These are phyloP conservation scores for Pyralis farinalis DNA, from an alignment of 2,888 invertebrate species.

Conservation along the genomic window DNA sequence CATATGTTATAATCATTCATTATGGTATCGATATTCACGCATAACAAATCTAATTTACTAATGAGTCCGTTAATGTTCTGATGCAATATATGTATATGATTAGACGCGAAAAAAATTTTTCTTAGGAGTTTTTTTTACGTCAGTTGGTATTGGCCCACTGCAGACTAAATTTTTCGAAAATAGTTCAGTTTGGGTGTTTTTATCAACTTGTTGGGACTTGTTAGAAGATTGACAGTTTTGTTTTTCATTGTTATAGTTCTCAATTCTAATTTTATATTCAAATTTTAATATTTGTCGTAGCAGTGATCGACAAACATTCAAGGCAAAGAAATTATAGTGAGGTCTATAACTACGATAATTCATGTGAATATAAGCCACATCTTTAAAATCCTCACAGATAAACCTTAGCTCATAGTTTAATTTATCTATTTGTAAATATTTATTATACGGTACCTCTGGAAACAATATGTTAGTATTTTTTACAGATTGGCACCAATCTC, in stretches of 20 bases:
- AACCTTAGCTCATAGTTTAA: no score
- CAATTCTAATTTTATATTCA: background rate
- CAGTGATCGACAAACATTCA: background rate
- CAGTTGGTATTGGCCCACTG: no score
- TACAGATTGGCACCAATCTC: no score
- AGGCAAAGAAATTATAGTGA: background rate
- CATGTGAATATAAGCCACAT: no score
- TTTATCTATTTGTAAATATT: no score
- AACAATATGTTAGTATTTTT: no score
- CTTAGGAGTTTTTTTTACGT: no score
- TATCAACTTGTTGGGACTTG: background rate
- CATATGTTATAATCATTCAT: background rate
- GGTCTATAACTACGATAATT: no score
- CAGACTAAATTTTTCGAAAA: no score
- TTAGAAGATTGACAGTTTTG: background rate
- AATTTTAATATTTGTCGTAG: constrained; percentile 2
- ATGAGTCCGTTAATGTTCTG: constrained; percentile 5
- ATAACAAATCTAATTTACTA: background rate
- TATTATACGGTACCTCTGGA: no score
- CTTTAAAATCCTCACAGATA: no score
- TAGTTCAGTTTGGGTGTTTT: background rate
- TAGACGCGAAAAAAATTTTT: constrained; percentile 3
- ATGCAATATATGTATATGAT: constrained; percentile 1
- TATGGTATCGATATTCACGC: background rate
- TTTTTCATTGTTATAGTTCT: background rate